Conservation (phyloP, 2,888 invertebrate genomes). For the Geophilus truncorum region DNA sequence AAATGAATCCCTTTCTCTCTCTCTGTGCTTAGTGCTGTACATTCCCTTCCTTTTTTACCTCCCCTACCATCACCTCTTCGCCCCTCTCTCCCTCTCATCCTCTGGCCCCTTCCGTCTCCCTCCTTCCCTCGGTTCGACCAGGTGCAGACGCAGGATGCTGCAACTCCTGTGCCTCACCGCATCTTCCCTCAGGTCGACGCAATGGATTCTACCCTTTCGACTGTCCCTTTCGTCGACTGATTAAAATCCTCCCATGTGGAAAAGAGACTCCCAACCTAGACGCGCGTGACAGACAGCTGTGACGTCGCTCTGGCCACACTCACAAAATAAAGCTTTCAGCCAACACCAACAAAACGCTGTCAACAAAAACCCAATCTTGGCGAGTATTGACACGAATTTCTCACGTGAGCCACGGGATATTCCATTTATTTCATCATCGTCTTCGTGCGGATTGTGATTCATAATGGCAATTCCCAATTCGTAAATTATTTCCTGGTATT, state of each 20-base stretch:
- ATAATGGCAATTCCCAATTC: not conserved
- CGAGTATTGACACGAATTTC: constrained; percentile 14
- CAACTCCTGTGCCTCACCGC: constrained; percentile 18
- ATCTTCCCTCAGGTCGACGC: constrained; percentile 9
- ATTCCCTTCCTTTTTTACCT: not conserved
- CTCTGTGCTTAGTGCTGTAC: not conserved
- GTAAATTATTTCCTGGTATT: not conserved
- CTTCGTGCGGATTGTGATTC: not conserved
- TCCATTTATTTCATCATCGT: constrained; percentile 2
- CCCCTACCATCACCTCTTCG: not conserved
- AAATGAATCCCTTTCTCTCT: constrained; percentile 28
- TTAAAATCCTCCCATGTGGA: constrained; percentile 27
- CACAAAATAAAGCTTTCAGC: constrained; percentile 25
- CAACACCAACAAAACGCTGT: constrained; percentile 7
- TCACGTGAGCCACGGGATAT: not conserved
- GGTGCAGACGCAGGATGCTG: constrained; percentile 23
- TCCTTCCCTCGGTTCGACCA: constrained; percentile 5
- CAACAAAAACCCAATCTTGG: not conserved
- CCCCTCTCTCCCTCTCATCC: not conserved
- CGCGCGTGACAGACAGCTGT: constrained; percentile 18
- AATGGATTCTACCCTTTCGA: constrained; percentile 27
- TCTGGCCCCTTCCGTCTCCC: not conserved
- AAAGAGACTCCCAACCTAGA: constrained; percentile 15
- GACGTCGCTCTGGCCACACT: constrained; percentile 15
- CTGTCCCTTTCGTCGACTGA: constrained; percentile 24